Evolutionary conservation across 1,140 invertebrate genomes (phyloP).

Genomic region (Oryctes rhinoceros): DNA sequence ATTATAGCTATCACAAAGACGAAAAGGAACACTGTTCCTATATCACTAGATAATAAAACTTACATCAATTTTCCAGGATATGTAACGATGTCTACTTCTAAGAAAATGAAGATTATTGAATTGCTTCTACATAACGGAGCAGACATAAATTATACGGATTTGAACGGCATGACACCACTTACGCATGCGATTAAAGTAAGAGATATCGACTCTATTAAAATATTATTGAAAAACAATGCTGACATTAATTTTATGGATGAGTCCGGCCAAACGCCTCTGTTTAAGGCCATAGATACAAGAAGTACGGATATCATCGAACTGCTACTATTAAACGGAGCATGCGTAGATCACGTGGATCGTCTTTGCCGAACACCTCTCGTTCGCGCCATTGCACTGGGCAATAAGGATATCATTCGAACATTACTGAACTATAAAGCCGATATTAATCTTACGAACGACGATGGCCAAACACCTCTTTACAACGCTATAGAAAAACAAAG

Average conservation of each 20-base stretch:
- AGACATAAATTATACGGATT: background rate
- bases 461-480: background rate
- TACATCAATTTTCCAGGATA: too few species aligned
- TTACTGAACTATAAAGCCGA: background rate
- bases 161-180: background rate
- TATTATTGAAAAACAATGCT: background rate
- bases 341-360: background rate
- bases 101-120: background rate
- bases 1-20: too few species aligned
- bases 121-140: background rate
- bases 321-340: background rate
- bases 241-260: background rate
- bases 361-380: background rate
- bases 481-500: background rate
- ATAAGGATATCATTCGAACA: background rate
- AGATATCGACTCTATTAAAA: background rate
- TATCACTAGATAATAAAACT: too few species aligned
- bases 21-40: too few species aligned
- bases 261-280: background rate
- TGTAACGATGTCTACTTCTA: too few species aligned
- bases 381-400: background rate
- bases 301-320: background rate
- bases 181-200: background rate
- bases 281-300: background rate
- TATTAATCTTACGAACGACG: slow-evolving; percentile 5